A percentile compares a stretch with the other conserved stretches of the same genome.
phyloP scores from a whole-genome alignment of 2,113 vertebrate species.

The Cyanocitta stelleri region DNA sequence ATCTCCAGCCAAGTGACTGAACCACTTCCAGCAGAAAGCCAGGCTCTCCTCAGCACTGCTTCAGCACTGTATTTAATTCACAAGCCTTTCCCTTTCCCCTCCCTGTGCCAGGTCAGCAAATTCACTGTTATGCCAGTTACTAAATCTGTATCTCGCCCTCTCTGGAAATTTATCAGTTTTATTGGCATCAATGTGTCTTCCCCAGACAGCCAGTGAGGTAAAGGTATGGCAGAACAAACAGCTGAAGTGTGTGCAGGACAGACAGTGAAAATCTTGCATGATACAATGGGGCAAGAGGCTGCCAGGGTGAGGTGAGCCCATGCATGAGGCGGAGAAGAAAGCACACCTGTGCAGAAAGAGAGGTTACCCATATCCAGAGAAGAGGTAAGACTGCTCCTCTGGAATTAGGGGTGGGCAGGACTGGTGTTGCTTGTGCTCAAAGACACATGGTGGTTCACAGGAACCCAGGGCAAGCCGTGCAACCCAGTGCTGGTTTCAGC shows the following conservation, averaged over 20 bases:
- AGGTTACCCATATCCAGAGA: accelerated
- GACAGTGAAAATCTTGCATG: background rate
- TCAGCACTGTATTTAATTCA: constrained; percentile 27
- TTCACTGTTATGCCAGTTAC: constrained; percentile 23
- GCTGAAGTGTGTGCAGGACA: background rate
- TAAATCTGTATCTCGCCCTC: constrained; percentile 1
- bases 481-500: background rate
- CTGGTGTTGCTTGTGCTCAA: background rate
- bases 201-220: background rate
- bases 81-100: background rate
- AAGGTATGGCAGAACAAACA: background rate
- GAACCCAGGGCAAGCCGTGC: accelerated
- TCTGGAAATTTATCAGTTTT: constrained; percentile 29
- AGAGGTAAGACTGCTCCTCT: background rate
- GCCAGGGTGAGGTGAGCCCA: background rate
- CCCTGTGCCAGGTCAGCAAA: constrained; percentile 14
- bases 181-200: background rate
- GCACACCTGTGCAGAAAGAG: background rate
- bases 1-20: background rate
- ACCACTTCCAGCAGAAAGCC: constrained; percentile 1
- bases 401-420: background rate
- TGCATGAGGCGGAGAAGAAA: accelerated
- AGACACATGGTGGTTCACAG: background rate
- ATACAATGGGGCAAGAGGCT: background rate
- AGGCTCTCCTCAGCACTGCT: background rate